A percentile compares a stretch with the other conserved stretches of the same genome.
phyloP scores from a whole-genome alignment of 1,140 invertebrate species.

The Pogonognathellus flavescens region DNA sequence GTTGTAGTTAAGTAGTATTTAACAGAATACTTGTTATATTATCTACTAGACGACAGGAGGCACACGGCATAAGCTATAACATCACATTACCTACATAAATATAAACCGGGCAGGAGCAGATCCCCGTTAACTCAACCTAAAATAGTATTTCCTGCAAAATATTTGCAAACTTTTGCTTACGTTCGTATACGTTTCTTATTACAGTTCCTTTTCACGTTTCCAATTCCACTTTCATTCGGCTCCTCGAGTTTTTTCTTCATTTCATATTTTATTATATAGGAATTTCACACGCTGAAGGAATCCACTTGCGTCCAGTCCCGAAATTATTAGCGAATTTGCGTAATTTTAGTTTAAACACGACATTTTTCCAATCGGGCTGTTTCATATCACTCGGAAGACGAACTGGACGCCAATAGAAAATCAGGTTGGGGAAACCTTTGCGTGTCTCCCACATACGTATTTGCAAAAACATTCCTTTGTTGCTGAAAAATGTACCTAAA shows the following conservation, averaged over 20 bases:
- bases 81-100: background rate
- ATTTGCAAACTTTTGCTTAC: constrained; percentile 60
- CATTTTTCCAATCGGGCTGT: background rate
- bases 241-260: background rate
- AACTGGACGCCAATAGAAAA: constrained; percentile 42
- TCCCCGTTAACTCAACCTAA: constrained; percentile 45
- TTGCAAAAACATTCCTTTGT: too few relatives aligned
- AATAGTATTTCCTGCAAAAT: constrained; percentile 62
- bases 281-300: too few relatives aligned
- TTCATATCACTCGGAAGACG: constrained; percentile 4
- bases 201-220: constrained; percentile 35
- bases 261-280: background rate
- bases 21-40: constrained; percentile 5
- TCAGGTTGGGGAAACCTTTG: constrained; percentile 1
- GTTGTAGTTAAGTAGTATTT: constrained; percentile 5
- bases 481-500: too few relatives aligned
- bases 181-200: constrained; percentile 48
- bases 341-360: background rate
- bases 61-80: background rate
- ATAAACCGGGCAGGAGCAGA: constrained; percentile 29
- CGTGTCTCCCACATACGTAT: too few relatives aligned
- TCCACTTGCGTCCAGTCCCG: too few relatives aligned
- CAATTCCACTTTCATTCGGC: constrained; percentile 20
- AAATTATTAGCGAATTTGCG: too few relatives aligned
- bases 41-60: background rate